phyloP scores from a whole-genome alignment of 2,797 vertebrate genomes.

The Cephalopachus bancanus region DNA sequence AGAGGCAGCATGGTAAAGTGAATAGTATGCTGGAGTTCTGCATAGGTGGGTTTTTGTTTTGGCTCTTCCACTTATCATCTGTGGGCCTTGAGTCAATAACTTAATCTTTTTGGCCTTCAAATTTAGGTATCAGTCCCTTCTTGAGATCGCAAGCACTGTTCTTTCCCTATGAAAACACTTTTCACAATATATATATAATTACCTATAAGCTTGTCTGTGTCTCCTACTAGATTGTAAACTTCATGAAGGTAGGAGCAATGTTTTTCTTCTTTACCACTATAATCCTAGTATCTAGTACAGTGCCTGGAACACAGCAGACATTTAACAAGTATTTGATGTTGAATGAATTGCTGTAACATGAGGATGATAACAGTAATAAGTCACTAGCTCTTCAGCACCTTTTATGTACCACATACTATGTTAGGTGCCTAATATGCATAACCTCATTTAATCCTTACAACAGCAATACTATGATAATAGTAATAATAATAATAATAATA shows the following conservation, averaged over 20 bases:
- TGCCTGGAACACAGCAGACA: slow-evolving; percentile 47
- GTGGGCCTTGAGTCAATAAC: neutral
- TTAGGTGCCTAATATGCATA: slow-evolving; percentile 27
- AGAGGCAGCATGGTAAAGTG: slow-evolving; percentile 5
- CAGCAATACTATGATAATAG: neutral
- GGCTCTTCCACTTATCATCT: neutral
- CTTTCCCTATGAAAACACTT: slow-evolving; percentile 46
- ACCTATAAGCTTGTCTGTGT: slow-evolving; percentile 32
- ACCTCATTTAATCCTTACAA: slow-evolving; percentile 58
- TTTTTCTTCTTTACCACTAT: slow-evolving; percentile 34
- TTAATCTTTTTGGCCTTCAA: slow-evolving; percentile 33
- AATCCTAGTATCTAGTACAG: slow-evolving; percentile 36
- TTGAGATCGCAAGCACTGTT: slow-evolving; percentile 46
- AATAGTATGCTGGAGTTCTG: neutral
- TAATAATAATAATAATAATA: too few relatives aligned
- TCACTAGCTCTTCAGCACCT: slow-evolving; percentile 37
- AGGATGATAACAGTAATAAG: slow-evolving; percentile 18
- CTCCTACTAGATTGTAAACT: slow-evolving; percentile 38
- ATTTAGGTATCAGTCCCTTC: neutral
- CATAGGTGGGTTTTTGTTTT: slow-evolving; percentile 39
- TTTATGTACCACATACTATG: neutral
- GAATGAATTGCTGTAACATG: slow-evolving; percentile 62
- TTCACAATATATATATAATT: slow-evolving; percentile 26
- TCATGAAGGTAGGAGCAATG: neutral
- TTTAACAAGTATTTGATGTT: slow-evolving; percentile 48